Evolutionary conservation across 2,113 vertebrate genomes (phyloP).

Genomic region (Hippocampus guttulatus): DNA sequence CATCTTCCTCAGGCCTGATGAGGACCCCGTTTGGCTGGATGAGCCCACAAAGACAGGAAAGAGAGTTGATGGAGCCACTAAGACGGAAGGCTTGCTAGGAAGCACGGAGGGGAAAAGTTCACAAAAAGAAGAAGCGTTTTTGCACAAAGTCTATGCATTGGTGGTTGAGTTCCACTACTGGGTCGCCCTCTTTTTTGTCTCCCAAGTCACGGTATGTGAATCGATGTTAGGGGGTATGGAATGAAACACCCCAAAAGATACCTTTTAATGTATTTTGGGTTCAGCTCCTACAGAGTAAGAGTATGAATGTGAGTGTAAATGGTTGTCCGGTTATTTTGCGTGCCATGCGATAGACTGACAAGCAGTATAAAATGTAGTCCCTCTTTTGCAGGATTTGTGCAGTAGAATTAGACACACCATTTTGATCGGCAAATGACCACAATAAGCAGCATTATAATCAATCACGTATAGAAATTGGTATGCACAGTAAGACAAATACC

Average conservation of each 20-base stretch:
- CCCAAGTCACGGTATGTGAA: slow-evolving; percentile 82
- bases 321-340: no score
- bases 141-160: slow-evolving; percentile 60
- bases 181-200: slow-evolving; percentile 78
- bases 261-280: no score
- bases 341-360: no score
- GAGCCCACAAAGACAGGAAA: slow-evolving; percentile 54
- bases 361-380: no score
- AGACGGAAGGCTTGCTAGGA: slow-evolving; percentile 34
- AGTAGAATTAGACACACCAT: no score
- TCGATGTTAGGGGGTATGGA: neutral
- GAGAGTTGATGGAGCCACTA: slow-evolving; percentile 32
- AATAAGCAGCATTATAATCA: neutral
- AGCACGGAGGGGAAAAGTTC: slow-evolving; percentile 18
- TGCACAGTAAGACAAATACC: no score
- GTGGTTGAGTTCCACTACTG: slow-evolving; percentile 75
- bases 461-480: neutral
- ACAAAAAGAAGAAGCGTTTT: slow-evolving; percentile 43
- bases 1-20: slow-evolving; percentile 62
- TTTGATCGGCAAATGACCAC: neutral
- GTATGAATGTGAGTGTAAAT: no score
- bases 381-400: no score
- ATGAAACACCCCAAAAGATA: neutral
- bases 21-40: slow-evolving; percentile 65
- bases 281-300: no score